Percentiles rank a stretch among this genome's conserved stretches.
phyloP scores from a whole-genome alignment of 1,140 invertebrate genomes.

The Lordiphosa mommai region DNA sequence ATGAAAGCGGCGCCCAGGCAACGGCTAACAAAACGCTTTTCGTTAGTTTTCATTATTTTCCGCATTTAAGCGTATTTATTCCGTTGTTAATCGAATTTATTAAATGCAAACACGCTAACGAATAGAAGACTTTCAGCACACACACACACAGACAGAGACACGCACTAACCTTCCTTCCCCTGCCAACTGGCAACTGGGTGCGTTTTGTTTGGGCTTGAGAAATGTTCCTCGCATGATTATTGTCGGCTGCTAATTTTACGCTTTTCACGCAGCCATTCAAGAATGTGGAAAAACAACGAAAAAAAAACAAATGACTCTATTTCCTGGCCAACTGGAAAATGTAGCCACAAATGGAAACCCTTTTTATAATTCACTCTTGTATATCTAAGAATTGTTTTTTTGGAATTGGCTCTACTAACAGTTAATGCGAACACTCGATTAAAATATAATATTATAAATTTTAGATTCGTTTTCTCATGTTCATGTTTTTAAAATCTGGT shows the following conservation, averaged over 20 bases:
- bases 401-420: too few species aligned
- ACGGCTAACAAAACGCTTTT: constrained; percentile 73
- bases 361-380: too few species aligned
- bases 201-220: constrained; percentile 70
- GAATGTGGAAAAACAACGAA: constrained; percentile 10
- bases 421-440: too few species aligned
- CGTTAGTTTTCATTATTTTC: constrained; percentile 78
- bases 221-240: constrained; percentile 68
- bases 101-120: constrained; percentile 76
- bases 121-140: constrained; percentile 18
- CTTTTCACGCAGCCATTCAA: constrained; percentile 35
- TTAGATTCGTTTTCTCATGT: too few species aligned
- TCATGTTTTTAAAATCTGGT: too few species aligned
- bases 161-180: constrained; percentile 22
- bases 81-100: constrained; percentile 78
- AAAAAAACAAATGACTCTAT: constrained; percentile 51
- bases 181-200: constrained; percentile 33
- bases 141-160: neutral
- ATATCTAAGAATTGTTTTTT: too few species aligned
- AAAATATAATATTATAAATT: too few species aligned
- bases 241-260: constrained; percentile 65
- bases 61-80: constrained; percentile 78
- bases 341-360: constrained; percentile 5
- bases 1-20: constrained; percentile 64
- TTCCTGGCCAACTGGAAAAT: neutral